Conservation (phyloP, 2,797 vertebrate genomes). For the Arvicola amphibius region DNA sequence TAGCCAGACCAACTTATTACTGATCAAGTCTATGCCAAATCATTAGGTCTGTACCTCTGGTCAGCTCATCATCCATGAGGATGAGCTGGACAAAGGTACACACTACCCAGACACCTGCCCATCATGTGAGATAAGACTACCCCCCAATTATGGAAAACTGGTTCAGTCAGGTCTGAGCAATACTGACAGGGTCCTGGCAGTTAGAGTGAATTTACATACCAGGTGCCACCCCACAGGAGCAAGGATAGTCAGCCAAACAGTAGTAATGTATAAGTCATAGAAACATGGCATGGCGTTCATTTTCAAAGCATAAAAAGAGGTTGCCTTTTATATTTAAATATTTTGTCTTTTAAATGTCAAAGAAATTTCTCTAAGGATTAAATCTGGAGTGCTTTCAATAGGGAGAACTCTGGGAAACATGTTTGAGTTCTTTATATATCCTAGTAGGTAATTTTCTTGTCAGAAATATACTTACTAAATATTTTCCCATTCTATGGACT, state of each 20-base stretch:
- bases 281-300: background rate
- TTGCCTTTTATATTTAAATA: background rate
- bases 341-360: background rate
- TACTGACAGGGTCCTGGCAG: background rate
- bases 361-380: background rate
- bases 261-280: background rate
- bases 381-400: background rate
- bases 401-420: background rate
- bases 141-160: background rate
- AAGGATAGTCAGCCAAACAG: no score
- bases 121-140: background rate
- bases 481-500: background rate
- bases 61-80: background rate
- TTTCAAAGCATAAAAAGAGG: background rate
- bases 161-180: background rate
- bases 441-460: background rate
- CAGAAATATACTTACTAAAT: background rate
- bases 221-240: background rate
- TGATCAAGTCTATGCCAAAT: background rate
- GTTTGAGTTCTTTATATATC: background rate
- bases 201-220: background rate
- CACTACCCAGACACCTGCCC: background rate
- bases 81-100: background rate
- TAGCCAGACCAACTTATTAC: rapidly evolving
- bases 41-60: background rate